phyloP scores from a whole-genome alignment of 2,888 invertebrate genomes.

The Hofmannophila pseudospretella region DNA sequence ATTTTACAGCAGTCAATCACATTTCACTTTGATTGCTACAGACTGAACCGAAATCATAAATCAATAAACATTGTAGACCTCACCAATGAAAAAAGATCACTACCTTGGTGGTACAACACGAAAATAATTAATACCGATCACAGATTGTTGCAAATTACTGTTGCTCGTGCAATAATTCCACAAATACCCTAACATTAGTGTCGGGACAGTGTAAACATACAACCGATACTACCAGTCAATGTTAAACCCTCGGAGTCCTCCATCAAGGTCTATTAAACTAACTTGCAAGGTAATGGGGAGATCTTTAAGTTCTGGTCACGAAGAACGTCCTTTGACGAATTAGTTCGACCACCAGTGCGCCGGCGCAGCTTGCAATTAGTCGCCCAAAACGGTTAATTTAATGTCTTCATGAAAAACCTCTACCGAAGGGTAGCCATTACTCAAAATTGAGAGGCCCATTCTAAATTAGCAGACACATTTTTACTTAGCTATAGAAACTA shows the following conservation, averaged over 20 bases:
- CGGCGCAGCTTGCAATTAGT: constrained; percentile 13
- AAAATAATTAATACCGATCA: constrained; percentile 28
- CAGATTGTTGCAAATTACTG: constrained; percentile 56
- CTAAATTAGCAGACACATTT: constrained; percentile 1
- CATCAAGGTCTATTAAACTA: not conserved
- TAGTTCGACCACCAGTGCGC: constrained; percentile 44
- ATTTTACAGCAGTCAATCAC: no score
- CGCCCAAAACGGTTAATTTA: constrained; percentile 14
- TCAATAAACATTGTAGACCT: not conserved
- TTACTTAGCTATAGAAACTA: no score
- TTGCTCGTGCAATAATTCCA: constrained; percentile 53
- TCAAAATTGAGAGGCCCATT: constrained; percentile 9
- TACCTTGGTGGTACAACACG: not conserved
- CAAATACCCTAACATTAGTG: constrained; percentile 54
- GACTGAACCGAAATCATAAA: no score
- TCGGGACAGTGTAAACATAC: constrained; percentile 62
- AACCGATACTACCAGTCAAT: constrained; percentile 14
- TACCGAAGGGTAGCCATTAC: constrained; percentile 12
- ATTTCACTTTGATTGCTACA: no score
- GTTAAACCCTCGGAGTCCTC: not conserved
- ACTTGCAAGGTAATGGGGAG: not conserved
- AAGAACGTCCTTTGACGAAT: constrained; percentile 48
- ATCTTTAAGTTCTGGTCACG: not conserved
- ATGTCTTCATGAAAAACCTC: constrained; percentile 15
- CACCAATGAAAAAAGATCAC: not conserved